Evolutionary conservation across 2,113 vertebrate species (phyloP).

Genomic region (Raja brachyura): DNA sequence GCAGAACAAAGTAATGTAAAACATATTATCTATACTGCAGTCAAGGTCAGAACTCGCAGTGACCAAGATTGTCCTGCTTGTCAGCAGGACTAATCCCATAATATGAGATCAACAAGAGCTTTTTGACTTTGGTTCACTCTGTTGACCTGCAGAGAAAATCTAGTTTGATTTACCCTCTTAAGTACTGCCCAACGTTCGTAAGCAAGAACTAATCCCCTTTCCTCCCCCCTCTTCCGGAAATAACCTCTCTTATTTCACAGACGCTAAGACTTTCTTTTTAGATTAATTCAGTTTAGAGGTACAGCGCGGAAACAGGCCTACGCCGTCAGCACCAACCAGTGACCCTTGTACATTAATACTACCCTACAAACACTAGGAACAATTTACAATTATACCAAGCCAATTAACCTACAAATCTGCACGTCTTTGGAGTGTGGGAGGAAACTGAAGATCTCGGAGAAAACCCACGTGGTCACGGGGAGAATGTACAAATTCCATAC

Average conservation of each 20-base stretch:
- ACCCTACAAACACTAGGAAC: too few relatives aligned
- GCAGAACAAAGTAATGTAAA: not conserved
- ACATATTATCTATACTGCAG: not conserved
- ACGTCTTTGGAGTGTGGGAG: too few relatives aligned
- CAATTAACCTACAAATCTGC: too few relatives aligned
- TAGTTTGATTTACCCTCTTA: not conserved
- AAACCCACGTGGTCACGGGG: too few relatives aligned
- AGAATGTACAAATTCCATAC: too few relatives aligned
- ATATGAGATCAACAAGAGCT: conserved; percentile 14
- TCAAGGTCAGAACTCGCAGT: conserved; percentile 14
- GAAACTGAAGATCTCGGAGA: too few relatives aligned
- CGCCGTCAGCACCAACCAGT: too few relatives aligned
- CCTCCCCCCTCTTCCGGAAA: not conserved
- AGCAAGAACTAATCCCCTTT: not conserved
- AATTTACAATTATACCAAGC: too few relatives aligned
- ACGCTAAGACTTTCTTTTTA: not conserved
- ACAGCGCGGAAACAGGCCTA: too few relatives aligned
- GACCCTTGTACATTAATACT: too few relatives aligned
- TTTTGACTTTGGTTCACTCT: not conserved
- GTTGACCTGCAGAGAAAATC: not conserved
- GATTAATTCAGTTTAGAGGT: too few relatives aligned
- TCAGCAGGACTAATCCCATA: conserved; percentile 15
- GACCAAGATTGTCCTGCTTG: not conserved
- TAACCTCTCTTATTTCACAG: not conserved
- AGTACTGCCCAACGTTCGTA: not conserved